phyloP scores from a whole-genome alignment of 2,888 invertebrate genomes.

The Halocaridina rubra region DNA sequence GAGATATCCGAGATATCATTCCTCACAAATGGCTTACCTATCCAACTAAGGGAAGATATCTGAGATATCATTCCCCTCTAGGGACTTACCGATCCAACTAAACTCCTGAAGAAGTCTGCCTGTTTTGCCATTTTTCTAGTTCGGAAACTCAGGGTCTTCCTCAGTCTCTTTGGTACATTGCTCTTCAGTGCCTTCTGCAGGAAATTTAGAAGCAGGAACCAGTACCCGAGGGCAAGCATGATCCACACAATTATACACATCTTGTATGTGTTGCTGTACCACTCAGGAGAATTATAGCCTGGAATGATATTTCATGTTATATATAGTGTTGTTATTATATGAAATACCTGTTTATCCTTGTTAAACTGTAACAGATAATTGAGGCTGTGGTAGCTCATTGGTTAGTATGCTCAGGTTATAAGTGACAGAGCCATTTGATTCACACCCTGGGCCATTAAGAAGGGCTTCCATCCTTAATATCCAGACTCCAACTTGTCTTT shows the following conservation, averaged over 20 bases:
- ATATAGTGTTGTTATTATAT: too few species aligned
- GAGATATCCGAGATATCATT: background rate
- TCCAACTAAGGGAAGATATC: too few species aligned
- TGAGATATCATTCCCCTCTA: background rate
- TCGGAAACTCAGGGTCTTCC: constrained; percentile 24
- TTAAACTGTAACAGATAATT: too few species aligned
- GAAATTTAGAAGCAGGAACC: constrained; percentile 60
- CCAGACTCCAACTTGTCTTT: too few species aligned
- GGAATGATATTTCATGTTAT: too few species aligned
- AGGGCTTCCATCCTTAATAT: too few species aligned
- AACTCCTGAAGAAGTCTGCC: constrained; percentile 53
- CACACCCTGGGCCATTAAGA: too few species aligned
- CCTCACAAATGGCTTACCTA: background rate
- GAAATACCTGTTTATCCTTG: too few species aligned
- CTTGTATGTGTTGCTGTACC: constrained; percentile 47
- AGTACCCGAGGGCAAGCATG: constrained; percentile 61
- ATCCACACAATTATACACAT: constrained; percentile 50
- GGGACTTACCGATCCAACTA: constrained; percentile 47
- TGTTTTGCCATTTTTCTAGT: constrained; percentile 45
- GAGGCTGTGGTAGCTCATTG: too few species aligned
- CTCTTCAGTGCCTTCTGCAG: constrained; percentile 56
- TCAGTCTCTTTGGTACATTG: constrained; percentile 29
- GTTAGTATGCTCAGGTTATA: too few species aligned
- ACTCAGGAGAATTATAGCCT: background rate
- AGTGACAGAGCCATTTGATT: too few species aligned